Evolutionary conservation across 2,888 invertebrate genomes (phyloP), one percentile per base, ranked within the genome.

Genomic region (Microdon myrmicae): DNA sequence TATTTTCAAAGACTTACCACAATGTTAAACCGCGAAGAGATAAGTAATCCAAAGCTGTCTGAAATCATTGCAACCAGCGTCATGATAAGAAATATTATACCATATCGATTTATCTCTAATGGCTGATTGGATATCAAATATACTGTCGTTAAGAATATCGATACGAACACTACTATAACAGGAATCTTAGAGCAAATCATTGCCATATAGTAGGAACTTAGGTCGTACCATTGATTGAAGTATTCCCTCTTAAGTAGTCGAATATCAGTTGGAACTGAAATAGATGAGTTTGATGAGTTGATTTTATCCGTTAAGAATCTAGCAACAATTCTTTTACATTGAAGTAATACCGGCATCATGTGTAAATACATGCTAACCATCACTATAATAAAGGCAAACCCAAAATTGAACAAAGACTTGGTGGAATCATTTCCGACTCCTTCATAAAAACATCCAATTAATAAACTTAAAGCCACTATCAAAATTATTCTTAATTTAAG

Each of bases 211-310:
- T 92, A 92, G 0, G 92, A 86, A 72, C 89, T 88, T 12, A 92
- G 74, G 2, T 87, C 84, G 73, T 92, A 93, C 92, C 92, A 93
- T 35, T 89, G 85, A 76, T 93, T 93, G 74, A 92, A 92, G 71
- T 92, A 87, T 74, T 93, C 92, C 35, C 77, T 81, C 74, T 91
- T 92, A 6, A 92, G 77, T 10, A 91, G 79, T 69, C 87, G 87
- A 1, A 92, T 87, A 81, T 92, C 90, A 29, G 81, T 83, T 10
- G 92, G 92, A 84, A 90, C 92, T 92, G 79, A 19, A 84, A 84
- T 9, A 4, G 25, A 41, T 13, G 34, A 17, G 14, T 16, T 4
- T 41, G 26, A 32, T 35, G 3, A 29, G 19, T 13, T 22, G 6
- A 37, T 12, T 26, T 48, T 9, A 4, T n/a, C n/a, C n/a, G n/a